Conservation (phyloP, 2,113 vertebrate species). For the Pangasianodon gigas region DNA sequence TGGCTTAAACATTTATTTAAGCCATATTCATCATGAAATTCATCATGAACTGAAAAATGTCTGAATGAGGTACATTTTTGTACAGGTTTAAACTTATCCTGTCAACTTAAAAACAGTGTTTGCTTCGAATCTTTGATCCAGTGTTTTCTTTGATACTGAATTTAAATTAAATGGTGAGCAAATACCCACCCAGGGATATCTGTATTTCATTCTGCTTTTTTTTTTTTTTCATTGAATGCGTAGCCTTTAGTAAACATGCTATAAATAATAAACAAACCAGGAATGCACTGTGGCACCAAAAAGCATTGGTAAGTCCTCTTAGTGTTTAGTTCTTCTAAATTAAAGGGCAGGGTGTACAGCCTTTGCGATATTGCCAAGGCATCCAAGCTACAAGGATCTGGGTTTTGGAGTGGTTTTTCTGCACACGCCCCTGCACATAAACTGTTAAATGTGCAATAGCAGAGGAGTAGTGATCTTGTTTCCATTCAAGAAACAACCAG, state of each 20-base stretch:
- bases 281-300: slow-evolving; percentile 48
- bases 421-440: slow-evolving; percentile 44
- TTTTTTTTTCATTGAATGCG: slow-evolving; percentile 34
- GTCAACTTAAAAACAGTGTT: not conserved
- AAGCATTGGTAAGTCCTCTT: slow-evolving; percentile 35
- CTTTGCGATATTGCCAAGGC: slow-evolving; percentile 48
- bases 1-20: not conserved
- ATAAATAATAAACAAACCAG: slow-evolving; percentile 44
- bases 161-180: slow-evolving; percentile 12
- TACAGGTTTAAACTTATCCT: not conserved
- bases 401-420: slow-evolving; percentile 54
- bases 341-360: slow-evolving; percentile 60
- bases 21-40: not conserved
- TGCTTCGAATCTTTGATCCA: not conserved
- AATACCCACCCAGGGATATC: slow-evolving; percentile 3
- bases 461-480: not conserved
- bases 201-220: slow-evolving; percentile 36
- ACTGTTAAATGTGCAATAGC: slow-evolving; percentile 18
- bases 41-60: not conserved
- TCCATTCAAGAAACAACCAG: not conserved
- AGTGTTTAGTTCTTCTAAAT: slow-evolving; percentile 55
- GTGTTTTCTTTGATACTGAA: slow-evolving; percentile 3
- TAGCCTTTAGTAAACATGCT: slow-evolving; percentile 27
- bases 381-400: slow-evolving; percentile 46
- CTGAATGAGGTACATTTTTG: not conserved